These are phyloP conservation scores for Chaenodraco wilsoni DNA, from an alignment of 2,797 vertebrate genomes.

Conservation along the genomic window DNA sequence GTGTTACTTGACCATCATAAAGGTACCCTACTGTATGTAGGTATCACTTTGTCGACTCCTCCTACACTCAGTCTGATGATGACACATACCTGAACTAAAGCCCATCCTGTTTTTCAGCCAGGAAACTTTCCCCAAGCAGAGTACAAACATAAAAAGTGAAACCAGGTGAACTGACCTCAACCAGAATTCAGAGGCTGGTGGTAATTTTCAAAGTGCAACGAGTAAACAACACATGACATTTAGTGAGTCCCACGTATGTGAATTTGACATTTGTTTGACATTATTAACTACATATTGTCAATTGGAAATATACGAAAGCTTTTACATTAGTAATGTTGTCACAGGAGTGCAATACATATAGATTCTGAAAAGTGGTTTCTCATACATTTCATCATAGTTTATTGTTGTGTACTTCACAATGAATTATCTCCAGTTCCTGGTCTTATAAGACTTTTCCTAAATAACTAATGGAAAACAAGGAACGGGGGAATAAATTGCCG, in stretches of 20 bases:
- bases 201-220: conserved; percentile 51
- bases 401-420: neutral
- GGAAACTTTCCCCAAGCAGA: conserved; percentile 72
- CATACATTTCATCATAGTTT: neutral
- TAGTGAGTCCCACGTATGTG: conserved; percentile 3
- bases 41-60: conserved; percentile 5
- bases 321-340: neutral
- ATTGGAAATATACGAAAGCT: neutral
- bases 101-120: conserved; percentile 64
- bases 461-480: neutral
- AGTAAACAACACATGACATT: conserved; percentile 48
- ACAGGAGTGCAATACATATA: neutral
- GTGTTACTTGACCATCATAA: conserved; percentile 18
- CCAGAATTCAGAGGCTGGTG: conserved; percentile 33
- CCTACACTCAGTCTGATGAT: conserved; percentile 56
- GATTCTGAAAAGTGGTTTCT: neutral
- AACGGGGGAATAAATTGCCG: neutral
- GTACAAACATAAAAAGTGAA: conserved; percentile 62
- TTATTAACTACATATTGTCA: neutral
- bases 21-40: neutral
- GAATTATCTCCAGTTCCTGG: neutral
- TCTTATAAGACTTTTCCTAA: neutral
- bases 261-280: conserved; percentile 5
- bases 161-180: conserved; percentile 58
- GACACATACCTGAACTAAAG: conserved; percentile 66